These are phyloP conservation scores for Archilochus colubris DNA, from an alignment of 2,113 vertebrate genomes.

Conservation along the genomic window DNA sequence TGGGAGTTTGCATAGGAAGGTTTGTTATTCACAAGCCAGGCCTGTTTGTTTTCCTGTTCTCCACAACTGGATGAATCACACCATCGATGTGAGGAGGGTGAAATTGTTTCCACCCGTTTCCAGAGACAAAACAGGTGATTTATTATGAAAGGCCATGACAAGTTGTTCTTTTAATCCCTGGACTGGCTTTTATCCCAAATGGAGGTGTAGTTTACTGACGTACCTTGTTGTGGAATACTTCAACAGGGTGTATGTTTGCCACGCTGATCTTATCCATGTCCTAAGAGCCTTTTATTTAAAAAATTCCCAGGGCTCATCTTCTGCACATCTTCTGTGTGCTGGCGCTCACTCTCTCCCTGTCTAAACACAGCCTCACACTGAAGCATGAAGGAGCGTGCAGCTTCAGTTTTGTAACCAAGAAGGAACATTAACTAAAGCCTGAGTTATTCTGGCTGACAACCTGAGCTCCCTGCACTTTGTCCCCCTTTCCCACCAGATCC, in stretches of 20 bases:
- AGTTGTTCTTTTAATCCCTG: conserved; percentile 1
- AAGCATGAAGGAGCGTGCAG: background rate
- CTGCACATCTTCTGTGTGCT: background rate
- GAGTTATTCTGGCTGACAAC: background rate
- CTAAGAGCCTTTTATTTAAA: background rate
- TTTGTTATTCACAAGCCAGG: background rate
- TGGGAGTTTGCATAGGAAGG: background rate
- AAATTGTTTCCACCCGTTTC: conserved; percentile 30
- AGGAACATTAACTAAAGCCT: background rate
- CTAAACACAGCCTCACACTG: background rate
- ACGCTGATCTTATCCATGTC: background rate
- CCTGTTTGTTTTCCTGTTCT: background rate
- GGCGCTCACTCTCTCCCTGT: background rate
- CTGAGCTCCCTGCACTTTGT: background rate
- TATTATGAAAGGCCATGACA: background rate
- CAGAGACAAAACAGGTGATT: background rate
- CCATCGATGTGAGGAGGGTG: background rate
- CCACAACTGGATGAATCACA: background rate
- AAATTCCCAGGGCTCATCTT: background rate
- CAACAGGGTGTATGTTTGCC: background rate
- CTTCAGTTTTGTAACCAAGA: background rate
- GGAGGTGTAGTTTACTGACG: background rate
- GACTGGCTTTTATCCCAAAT: background rate
- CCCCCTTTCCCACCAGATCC: background rate
- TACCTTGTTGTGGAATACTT: conserved; percentile 1